Evolutionary conservation across 2,888 invertebrate genomes (phyloP).

Genomic region (Acanthosepion esculentum): DNA sequence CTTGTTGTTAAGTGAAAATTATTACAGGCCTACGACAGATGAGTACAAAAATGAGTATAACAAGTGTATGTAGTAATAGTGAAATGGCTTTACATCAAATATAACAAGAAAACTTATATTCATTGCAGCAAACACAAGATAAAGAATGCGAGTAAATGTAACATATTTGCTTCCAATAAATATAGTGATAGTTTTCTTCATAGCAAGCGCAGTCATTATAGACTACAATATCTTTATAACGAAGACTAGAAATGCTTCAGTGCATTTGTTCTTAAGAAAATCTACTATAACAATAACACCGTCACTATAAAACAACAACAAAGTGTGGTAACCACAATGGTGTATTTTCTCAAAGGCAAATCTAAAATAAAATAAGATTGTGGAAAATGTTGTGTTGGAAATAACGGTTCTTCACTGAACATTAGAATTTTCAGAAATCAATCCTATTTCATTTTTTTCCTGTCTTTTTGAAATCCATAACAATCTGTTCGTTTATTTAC

Average conservation of each 20-base stretch:
- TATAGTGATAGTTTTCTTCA: not conserved
- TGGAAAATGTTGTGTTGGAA: not conserved
- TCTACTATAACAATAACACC: not conserved
- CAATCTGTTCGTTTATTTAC: conserved; percentile 13
- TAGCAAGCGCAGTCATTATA: not conserved
- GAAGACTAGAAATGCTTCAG: not conserved
- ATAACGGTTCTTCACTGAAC: not conserved
- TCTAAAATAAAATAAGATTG: not conserved
- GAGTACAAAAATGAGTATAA: too few relatives aligned
- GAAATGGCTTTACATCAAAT: too few relatives aligned
- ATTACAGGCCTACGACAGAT: too few relatives aligned
- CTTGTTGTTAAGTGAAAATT: too few relatives aligned
- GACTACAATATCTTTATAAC: not conserved
- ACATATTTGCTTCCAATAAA: not conserved
- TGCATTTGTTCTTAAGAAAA: not conserved
- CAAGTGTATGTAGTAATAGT: too few relatives aligned
- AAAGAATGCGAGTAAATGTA: not conserved
- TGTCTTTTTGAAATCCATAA: not conserved
- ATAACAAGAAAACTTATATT: not conserved
- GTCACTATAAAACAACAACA: not conserved
- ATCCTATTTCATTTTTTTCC: not conserved
- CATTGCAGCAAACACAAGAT: not conserved
- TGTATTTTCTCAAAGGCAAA: not conserved
- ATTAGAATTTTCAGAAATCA: not conserved
- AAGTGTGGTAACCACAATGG: not conserved